Evolutionary conservation across 2,113 vertebrate species (phyloP).

Genomic region (Porphyrio hochstetteri): DNA sequence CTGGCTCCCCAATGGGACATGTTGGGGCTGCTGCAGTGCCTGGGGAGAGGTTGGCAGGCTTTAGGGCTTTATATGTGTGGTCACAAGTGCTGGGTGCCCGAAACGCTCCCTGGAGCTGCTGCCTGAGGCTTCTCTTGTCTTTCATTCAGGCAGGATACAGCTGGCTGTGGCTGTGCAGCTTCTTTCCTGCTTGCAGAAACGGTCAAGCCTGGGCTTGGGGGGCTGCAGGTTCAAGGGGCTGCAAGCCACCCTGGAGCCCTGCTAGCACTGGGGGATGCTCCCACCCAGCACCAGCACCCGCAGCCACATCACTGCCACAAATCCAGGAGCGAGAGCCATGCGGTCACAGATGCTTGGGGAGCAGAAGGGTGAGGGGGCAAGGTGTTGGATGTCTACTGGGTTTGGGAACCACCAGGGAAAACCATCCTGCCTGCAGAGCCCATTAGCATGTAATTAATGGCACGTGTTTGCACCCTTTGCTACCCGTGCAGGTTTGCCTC

Average conservation of each 20-base stretch:
- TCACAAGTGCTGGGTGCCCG: not conserved
- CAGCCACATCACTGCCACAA: accelerated
- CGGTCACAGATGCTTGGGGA: accelerated
- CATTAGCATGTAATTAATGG: not conserved
- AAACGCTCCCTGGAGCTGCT: not conserved
- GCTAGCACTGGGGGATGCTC: not conserved
- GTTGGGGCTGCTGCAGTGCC: not conserved
- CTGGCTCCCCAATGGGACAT: accelerated
- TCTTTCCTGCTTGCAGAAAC: not conserved
- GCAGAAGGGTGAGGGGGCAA: accelerated
- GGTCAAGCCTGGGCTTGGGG: not conserved
- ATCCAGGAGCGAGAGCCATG: accelerated
- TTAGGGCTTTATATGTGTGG: not conserved
- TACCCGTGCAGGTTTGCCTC: not conserved
- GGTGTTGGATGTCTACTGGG: not conserved
- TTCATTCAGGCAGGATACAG: not conserved
- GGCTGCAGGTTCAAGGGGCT: not conserved
- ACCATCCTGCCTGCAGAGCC: accelerated
- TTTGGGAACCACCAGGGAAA: not conserved
- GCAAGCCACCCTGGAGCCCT: not conserved
- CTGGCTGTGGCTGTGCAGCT: not conserved
- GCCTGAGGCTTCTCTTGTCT: not conserved
- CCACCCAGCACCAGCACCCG: accelerated
- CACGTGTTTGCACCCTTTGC: not conserved
- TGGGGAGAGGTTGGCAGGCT: not conserved